Evolutionary conservation across 2,113 vertebrate genomes (phyloP), one percentile per base, ranked within the genome.

Genomic region (Paedocypris sp.): DNA sequence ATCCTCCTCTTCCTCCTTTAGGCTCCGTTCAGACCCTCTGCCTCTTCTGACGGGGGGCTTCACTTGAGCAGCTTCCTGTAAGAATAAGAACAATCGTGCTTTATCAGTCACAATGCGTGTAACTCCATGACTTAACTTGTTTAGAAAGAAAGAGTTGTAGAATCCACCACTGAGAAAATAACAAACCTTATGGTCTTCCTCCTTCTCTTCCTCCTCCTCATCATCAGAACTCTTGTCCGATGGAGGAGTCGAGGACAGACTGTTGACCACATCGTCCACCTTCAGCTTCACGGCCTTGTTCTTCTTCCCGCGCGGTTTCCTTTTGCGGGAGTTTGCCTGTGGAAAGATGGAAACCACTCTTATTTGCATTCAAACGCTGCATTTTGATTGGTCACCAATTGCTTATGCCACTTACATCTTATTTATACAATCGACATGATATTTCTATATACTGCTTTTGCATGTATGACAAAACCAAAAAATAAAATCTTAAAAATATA

Each of bases 191-290:
- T 82, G 81, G 9, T 81, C 78, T 31, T 85, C 82, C 1, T 70
- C 54, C 1, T 58, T 45, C 26, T 69, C 26, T 0, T 94, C 90
- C 0, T 88, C 87, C 10, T 91, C 90, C n/a, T n/a, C n/a, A 5
- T 95, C 93, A 15, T 95, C 92, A 6, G 94, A 93, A 60, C 80
- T 79, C 73, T 92, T 94, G 71, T 95, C 94, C 3, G 94, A 95
- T 0, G 82, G 85, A 1, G 85, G 78, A 3, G 86, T 85, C 9
- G 94, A 98, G 38, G 92, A 94, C 26, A 93, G 87, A 69, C 90
- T 96, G 84, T 91, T 97, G 26, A 83, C 71, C 75, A 89, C 84
- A 39, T 93, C 93, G 22, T 93, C 93, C 0, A 87, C 64, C 82
- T 93, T 95, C 8, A 86, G 78, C 66, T 93, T 97, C 61, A 80